Evolutionary conservation across 2,113 vertebrate species (phyloP).

Genomic region (Gracilinanus agilis): DNA sequence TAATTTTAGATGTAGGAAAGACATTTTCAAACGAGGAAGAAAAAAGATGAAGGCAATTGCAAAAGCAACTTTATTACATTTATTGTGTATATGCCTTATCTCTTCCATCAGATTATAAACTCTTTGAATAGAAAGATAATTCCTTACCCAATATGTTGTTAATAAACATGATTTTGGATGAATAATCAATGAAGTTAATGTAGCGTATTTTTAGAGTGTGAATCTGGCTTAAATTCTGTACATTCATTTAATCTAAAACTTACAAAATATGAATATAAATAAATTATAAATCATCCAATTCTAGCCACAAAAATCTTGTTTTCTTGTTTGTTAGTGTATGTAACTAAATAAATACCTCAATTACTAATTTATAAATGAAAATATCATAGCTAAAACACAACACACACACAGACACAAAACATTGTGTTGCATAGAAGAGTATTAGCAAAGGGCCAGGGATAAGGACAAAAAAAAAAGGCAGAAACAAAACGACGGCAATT

Average conservation of each 20-base stretch:
- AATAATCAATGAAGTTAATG: too few species aligned
- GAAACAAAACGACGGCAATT: neutral
- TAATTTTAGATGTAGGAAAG: neutral
- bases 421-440: neutral
- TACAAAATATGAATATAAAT: neutral
- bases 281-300: neutral
- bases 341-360: neutral
- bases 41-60: too few species aligned
- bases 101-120: too few species aligned
- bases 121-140: too few species aligned
- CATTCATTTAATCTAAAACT: neutral
- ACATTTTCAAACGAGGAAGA: too few species aligned
- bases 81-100: too few species aligned
- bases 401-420: neutral
- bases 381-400: neutral
- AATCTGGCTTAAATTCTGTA: too few species aligned
- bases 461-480: neutral
- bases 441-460: neutral
- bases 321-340: neutral
- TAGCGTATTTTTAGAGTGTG: too few species aligned
- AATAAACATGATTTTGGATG: too few species aligned
- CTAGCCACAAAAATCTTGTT: neutral
- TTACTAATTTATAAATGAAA: slow-evolving; percentile 20
- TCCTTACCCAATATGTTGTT: too few species aligned
- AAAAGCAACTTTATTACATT: too few species aligned